phyloP scores from a whole-genome alignment of 2,888 invertebrate species.

The Eupithecia inturbata region DNA sequence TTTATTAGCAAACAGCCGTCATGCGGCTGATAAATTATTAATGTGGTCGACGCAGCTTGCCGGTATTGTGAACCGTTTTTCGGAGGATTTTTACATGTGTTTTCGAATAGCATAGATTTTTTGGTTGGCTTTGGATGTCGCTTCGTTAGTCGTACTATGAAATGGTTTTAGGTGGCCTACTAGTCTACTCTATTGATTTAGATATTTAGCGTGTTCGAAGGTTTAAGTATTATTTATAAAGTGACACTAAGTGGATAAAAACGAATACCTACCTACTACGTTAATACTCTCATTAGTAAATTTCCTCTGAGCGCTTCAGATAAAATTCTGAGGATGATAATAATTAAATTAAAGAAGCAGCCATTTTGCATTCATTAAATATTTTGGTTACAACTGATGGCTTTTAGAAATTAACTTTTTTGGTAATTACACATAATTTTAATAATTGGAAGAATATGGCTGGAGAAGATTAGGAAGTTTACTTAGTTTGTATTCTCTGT shows the following conservation, averaged over 20 bases:
- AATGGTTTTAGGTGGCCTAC: not conserved
- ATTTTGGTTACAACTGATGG: conserved; percentile 66
- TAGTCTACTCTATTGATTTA: not conserved
- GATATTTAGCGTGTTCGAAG: not conserved
- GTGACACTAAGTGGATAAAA: not conserved
- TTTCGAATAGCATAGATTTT: conserved; percentile 44
- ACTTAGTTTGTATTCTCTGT: not conserved
- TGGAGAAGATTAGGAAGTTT: not conserved
- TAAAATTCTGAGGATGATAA: conserved; percentile 52
- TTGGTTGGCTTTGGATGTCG: conserved; percentile 7
- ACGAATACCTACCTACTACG: not conserved
- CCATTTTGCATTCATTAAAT: conserved; percentile 49
- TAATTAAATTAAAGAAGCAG: conserved; percentile 61
- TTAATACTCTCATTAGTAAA: conserved; percentile 7
- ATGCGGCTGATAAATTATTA: conserved; percentile 84
- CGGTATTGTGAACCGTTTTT: conserved; percentile 69
- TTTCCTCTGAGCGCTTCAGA: conserved; percentile 38
- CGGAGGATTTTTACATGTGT: conserved; percentile 53
- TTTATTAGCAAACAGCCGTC: conserved; percentile 84
- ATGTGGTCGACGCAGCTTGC: conserved; percentile 79
- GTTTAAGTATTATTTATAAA: not conserved
- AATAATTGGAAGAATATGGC: not conserved
- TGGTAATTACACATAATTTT: conserved; percentile 71
- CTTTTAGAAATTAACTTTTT: conserved; percentile 71
- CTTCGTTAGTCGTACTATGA: not conserved